Evolutionary conservation across 2,888 invertebrate species (phyloP), one percentile per base, ranked within the genome.

Genomic region (Monoplex corrugatus): DNA sequence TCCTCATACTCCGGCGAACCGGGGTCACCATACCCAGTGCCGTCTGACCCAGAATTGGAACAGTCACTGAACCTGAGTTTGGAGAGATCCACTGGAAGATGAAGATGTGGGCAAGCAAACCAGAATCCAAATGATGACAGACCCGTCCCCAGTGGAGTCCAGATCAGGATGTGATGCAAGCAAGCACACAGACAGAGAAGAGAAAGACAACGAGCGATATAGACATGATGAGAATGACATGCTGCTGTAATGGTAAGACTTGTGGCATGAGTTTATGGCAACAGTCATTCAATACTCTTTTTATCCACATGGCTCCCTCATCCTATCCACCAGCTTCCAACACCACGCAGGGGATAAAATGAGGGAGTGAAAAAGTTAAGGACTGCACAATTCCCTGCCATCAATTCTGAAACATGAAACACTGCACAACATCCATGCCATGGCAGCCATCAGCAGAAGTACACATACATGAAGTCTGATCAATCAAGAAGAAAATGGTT

Each of bases 1-100:
- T 95, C 95, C 87, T 95, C 95, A 91, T 92, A 92, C 87, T 95
- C 95, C 72, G 95, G 95, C 16, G 95, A 95, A 88, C 94, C 94
- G 13, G 93, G 92, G 83, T 94, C 95, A 10, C 91, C 90, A 83
- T 93, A 93, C 23, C 92, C 93, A 57, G 93, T 92, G 28, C 93
- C 93, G 87, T 90, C 92, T 2, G 92, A 92, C 38, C 91, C 92
- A 19, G 92, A 92, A 86, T 93, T 93, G 23, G 92, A 92, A 87
- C 93, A 93, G 88, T 93, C 94, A 68, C 93, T 94, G 68, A 95
- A 93, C 85, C 95, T 92, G 43, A 95, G 93, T 92, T 95, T 95
- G 91, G 95, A 94, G 85, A 95, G 92, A 91, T 95, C 95, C 95
- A 95, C 95, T 95, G 92, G 86, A 68, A 45, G 75, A 80, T 28